These are phyloP conservation scores for Ethmia dodecea DNA, from an alignment of 2,888 invertebrate genomes.

Conservation along the genomic window DNA sequence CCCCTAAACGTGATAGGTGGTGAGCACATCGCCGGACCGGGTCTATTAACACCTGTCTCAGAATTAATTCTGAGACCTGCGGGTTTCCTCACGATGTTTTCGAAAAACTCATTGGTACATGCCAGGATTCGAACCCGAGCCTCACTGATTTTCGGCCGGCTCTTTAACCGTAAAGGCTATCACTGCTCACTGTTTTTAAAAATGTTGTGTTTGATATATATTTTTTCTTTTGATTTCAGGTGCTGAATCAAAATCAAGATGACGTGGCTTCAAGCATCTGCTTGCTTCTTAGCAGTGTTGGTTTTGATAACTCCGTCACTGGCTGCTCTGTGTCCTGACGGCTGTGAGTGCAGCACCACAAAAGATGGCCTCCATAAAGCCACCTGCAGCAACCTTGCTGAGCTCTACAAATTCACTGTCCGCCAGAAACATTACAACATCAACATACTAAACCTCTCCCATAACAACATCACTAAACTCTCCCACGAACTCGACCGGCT, in stretches of 20 bases:
- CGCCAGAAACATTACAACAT: constrained; percentile 71
- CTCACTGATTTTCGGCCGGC: too few species aligned
- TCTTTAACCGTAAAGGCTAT: too few species aligned
- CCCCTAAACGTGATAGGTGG: too few species aligned
- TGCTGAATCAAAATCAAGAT: constrained; percentile 48
- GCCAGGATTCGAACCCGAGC: too few species aligned
- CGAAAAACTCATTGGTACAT: too few species aligned
- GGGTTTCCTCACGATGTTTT: too few species aligned
- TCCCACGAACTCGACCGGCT: constrained; percentile 77
- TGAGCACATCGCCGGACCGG: too few species aligned
- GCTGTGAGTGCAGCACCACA: constrained; percentile 78
- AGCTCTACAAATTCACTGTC: constrained; percentile 82
- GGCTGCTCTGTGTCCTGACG: constrained; percentile 67
- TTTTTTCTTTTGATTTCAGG: constrained; percentile 50
- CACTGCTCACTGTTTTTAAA: too few species aligned
- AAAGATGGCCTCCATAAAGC: constrained; percentile 83
- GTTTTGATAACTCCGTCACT: constrained; percentile 43
- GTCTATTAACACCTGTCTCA: too few species aligned
- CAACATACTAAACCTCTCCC: constrained; percentile 80
- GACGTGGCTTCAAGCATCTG: constrained; percentile 44
- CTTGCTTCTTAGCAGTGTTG: constrained; percentile 46
- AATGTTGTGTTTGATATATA: neutral
- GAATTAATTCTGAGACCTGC: too few species aligned
- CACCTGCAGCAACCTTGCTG: constrained; percentile 82
- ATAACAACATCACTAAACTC: constrained; percentile 77